Evolutionary conservation across 2,888 invertebrate species (phyloP).

Genomic region (Tigriopus californicus): DNA sequence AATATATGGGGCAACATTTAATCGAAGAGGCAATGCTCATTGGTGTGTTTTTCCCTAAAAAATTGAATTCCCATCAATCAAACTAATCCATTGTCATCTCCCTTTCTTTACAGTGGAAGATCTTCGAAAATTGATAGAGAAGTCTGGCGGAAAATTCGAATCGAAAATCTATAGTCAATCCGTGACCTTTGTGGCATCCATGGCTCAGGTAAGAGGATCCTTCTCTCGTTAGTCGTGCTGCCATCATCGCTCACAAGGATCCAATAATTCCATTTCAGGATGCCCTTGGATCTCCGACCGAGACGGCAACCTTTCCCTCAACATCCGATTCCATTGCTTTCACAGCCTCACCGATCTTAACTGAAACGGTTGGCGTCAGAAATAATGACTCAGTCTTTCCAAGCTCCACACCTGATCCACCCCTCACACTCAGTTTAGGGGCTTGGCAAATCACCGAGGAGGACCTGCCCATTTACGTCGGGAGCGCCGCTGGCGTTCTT

Average conservation of each 20-base stretch:
- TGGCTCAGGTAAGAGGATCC: neutral
- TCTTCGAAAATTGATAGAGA: neutral
- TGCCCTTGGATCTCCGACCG: no score
- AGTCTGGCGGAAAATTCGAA: constrained; percentile 3
- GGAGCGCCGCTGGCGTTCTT: constrained; percentile 5
- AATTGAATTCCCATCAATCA: neutral
- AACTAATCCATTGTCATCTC: neutral
- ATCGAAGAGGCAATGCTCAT: no score
- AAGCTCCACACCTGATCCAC: neutral
- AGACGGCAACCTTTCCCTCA: no score
- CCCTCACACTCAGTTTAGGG: constrained; percentile 9
- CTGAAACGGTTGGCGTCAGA: no score
- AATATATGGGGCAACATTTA: no score
- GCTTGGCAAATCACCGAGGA: constrained; percentile 13
- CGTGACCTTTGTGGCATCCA: constrained; percentile 4
- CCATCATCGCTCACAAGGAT: no score
- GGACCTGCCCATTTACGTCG: constrained; percentile 10
- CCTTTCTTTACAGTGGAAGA: constrained; percentile 4
- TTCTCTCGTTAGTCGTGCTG: no score
- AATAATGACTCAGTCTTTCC: neutral
- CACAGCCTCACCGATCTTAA: no score
- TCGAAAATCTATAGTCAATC: constrained; percentile 3
- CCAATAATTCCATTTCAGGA: no score
- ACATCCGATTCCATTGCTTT: no score
- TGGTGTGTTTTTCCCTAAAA: neutral